phyloP scores from a whole-genome alignment of 2,113 vertebrate genomes.

The Pelusios castaneus region DNA sequence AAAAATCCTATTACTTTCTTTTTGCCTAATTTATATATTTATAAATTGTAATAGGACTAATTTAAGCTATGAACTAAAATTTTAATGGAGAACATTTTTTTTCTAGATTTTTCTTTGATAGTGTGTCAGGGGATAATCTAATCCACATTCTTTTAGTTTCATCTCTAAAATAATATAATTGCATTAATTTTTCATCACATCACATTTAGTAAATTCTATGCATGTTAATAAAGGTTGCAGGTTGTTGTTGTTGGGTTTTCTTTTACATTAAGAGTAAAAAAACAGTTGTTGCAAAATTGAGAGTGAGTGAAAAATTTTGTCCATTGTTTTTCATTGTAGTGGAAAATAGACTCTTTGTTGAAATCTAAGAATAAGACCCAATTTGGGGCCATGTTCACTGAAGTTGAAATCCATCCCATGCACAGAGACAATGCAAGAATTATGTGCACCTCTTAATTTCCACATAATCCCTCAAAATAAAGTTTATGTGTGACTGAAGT shows the following conservation, averaged over 20 bases:
- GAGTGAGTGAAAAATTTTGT: neutral
- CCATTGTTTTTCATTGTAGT: neutral
- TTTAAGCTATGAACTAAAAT: neutral
- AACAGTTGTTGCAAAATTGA: fast-evolving
- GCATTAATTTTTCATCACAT: neutral
- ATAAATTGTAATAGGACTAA: neutral
- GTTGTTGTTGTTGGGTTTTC: neutral
- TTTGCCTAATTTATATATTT: neutral
- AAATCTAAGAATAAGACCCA: neutral
- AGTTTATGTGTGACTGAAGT: neutral
- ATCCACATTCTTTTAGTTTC: neutral
- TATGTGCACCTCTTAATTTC: neutral
- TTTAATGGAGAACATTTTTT: neutral
- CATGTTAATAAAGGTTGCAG: neutral
- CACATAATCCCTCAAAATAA: neutral
- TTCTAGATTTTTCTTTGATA: neutral
- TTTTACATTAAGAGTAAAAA: neutral
- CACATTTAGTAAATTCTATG: neutral
- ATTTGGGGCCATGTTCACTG: neutral
- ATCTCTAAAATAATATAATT: neutral
- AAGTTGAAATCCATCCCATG: neutral
- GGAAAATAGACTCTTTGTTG: neutral
- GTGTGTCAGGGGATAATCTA: neutral
- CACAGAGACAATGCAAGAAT: neutral
- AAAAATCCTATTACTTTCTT: neutral